Base-by-base conservation (phyloP, 2,797 vertebrate genomes). In the Mastacembelus armatus region DNA sequence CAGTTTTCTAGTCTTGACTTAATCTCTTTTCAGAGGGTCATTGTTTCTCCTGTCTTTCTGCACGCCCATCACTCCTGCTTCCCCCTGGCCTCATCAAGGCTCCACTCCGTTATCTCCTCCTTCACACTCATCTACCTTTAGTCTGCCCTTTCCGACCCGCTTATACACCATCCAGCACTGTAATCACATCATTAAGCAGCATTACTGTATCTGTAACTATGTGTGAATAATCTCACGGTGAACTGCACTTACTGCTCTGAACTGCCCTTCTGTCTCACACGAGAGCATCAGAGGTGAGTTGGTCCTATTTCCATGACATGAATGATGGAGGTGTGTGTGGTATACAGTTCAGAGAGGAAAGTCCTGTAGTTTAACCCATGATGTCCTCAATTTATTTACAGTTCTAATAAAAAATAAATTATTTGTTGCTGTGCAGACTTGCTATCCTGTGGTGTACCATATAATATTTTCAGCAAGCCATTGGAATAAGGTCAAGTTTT, bases 171-270 rank as follows among this genome's bases (percentile, higher is more conserved):
- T 63, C 61, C 66, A 75, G 78, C 77, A n/a, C 68, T 67, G 58
- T 83, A 61, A 85, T 80, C 78, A 77, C 79, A 59, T 60, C 78
- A 78, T 80, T 80, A 81, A 60, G 55, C 74, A 66, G 49, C 70
- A 72, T 75, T 61, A 74, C 66, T 77, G 69, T 72, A 79, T 80
- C 72, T 68, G 32, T 56, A 60, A 75, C 64, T 59, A 44, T 14
- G 57, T 74, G 72, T 50, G 70, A 84, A 75, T 69, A 80, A 74
- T 83, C 70, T 83, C 59, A 86, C 19, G 36, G 57, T 66, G 63
- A 67, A 50, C 50, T 47, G 66, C 69, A 30, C 61, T 61, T 11
- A 36, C 48, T 54, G 33, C 7, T 6, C 32, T 29, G 11, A 35
- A 57, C 66, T 72, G 43, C n/a, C 60, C 45, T 22, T 32, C 66